A percentile compares a stretch with the other conserved stretches of the same genome.
Evolutionary conservation across 2,888 invertebrate species (phyloP).

Genomic region (Dioctria linearis): DNA sequence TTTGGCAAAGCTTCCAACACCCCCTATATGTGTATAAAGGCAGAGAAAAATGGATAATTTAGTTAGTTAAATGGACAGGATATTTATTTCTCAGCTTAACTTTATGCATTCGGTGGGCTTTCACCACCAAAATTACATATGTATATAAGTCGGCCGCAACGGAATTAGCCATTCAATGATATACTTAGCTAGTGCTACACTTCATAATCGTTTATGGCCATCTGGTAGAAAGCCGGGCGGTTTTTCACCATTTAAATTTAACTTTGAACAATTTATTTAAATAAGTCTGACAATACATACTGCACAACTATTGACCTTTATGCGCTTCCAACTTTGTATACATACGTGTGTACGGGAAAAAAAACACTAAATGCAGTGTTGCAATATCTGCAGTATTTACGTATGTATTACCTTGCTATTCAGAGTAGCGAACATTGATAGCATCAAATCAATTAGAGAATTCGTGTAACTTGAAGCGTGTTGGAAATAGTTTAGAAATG

Average conservation of each 20-base stretch:
- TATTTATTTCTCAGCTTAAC: not conserved
- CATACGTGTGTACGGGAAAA: not conserved
- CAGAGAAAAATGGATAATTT: constrained; percentile 16
- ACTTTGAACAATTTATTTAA: constrained; percentile 44
- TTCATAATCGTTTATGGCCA: not conserved
- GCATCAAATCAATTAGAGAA: not conserved
- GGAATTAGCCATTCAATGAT: not conserved
- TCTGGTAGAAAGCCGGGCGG: constrained; percentile 34
- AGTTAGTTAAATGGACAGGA: constrained; percentile 20
- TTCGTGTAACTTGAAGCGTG: not conserved
- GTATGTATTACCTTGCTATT: not conserved
- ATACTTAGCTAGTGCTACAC: not conserved
- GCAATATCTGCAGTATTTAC: constrained; percentile 8
- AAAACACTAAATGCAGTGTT: not conserved
- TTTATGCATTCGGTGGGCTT: not conserved
- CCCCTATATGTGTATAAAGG: not conserved
- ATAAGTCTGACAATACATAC: constrained; percentile 22
- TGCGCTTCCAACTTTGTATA: not conserved
- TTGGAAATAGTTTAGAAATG: too few species aligned
- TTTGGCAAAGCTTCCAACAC: constrained; percentile 34
- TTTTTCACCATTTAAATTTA: constrained; percentile 39
- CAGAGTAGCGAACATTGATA: not conserved
- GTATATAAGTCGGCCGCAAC: not conserved
- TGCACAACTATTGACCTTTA: constrained; percentile 48
- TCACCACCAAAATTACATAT: not conserved